Base-by-base conservation (phyloP, 2,888 invertebrate species). In the Melanchra persicariae region DNA sequence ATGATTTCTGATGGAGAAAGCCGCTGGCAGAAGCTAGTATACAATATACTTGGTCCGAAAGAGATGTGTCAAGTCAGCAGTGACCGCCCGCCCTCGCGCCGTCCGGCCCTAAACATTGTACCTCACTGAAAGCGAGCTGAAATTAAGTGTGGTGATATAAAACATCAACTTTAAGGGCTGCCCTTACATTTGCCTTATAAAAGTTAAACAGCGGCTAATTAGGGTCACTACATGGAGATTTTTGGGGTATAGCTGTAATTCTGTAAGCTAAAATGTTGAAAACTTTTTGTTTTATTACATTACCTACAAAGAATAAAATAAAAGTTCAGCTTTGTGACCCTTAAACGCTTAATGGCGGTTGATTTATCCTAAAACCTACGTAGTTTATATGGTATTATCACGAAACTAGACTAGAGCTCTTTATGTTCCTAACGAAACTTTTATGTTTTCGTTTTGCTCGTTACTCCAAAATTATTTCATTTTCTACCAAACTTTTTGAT, bases 41-140 rank as follows among this genome's bases (percentile, higher is more conserved):
- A 45, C 19, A 45, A 45, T 45, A 76, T 81, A 82, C 58, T 62
- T 59, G 63, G 70, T 68, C 58, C 72, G 59, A 74, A 71, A 79
- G 70, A 76, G 75, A 87, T 84, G 85, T 87, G 88, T 81, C 77
- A 65, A 77, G 87, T 89, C 89, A 89, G 89, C 88, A 74, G 62
- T 75, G 81, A n/a, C n/a, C n/a, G n/a, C 64, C 73, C 81, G 73
- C 79, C 79, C n/a, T n/a, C n/a, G n/a, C 73, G 70, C 49, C 34
- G 58, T 74, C 72, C 62, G 74, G 74, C 78, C 83, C 77, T 79
- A 74, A 82, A 75, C 80, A 85, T 83, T 76, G 80, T 83, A 82
- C 79, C 80, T 75, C 70, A 67, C 67, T 71, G 66, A 73, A 71
- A 65, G 66, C 61, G 51, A 70, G 43, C 69, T 64, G 66, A 70